phyloP scores from a whole-genome alignment of 2,888 invertebrate species.

The Scaptodrosophila latifasciaeformis region DNA sequence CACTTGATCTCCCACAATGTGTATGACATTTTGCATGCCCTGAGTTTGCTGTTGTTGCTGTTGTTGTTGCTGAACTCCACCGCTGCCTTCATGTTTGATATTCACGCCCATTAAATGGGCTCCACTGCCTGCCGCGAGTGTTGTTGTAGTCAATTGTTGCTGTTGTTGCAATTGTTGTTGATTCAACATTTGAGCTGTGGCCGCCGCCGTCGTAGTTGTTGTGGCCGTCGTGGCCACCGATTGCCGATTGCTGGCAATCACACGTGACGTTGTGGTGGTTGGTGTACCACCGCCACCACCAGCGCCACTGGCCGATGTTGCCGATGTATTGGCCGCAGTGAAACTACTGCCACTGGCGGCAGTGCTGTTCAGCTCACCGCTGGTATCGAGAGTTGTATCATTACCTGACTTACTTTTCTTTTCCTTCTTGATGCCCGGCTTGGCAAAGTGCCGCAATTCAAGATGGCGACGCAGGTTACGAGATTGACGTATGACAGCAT shows the following conservation, averaged over 20 bases:
- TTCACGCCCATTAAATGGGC: constrained; percentile 51
- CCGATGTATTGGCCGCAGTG: constrained; percentile 8
- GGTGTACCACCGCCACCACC: too few species aligned
- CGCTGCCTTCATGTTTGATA: constrained; percentile 44
- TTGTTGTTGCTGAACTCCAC: constrained; percentile 36
- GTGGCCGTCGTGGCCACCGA: constrained; percentile 21
- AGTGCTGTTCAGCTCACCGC: constrained; percentile 43
- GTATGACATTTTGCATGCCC: constrained; percentile 69
- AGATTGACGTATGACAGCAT: constrained; percentile 78
- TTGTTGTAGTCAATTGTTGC: constrained; percentile 41
- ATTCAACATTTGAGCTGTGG: constrained; percentile 56
- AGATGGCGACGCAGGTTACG: constrained; percentile 79
- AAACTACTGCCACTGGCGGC: constrained; percentile 38
- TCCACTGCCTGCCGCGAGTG: constrained; percentile 42
- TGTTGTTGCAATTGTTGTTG: constrained; percentile 31
- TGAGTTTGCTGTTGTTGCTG: constrained; percentile 43
- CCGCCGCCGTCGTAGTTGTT: constrained; percentile 37
- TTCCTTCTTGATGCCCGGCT: constrained; percentile 75
- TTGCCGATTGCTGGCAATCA: constrained; percentile 1
- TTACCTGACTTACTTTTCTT: constrained; percentile 73
- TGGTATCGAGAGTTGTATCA: constrained; percentile 55
- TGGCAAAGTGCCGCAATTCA: constrained; percentile 75
- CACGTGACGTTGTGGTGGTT: constrained; percentile 7
- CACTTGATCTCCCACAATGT: constrained; percentile 70
- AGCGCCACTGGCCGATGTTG: constrained; percentile 28